Base-by-base conservation (phyloP, 1,140 invertebrate genomes). In the Steinernema feltiae region DNA sequence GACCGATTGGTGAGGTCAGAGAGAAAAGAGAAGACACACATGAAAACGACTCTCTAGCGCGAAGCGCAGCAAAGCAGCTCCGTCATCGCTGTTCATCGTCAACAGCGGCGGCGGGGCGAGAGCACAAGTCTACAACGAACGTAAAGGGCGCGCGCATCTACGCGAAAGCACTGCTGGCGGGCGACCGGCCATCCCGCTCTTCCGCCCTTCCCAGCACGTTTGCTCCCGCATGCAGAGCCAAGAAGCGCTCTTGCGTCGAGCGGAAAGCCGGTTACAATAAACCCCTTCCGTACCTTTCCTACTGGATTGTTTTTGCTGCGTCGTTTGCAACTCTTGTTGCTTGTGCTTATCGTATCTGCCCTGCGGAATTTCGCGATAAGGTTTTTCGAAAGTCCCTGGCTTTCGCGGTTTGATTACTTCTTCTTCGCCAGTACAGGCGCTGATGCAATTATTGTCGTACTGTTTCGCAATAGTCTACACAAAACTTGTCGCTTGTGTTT, bases 21-120 rank as follows among this genome's bases (percentile, higher is more conserved):
- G 53, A 63, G 53, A 63, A 27, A 63, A 63, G 53, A 63, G 53
- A 63, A 63, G 53, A 63, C 53, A 63, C 24, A 63, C 53, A 63
- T 63, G 53, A 63, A 63, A 63, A 63, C 53, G 24, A 63, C 53
- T 17, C 53, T 17, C 12, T 63, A 63, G 53, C 53, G 53, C 24
- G 24, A 63, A 63, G 53, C 53, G 53, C 53, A 63, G 53, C 12
- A 27, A n/a, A 63, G 53, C 53, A 63, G 53, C 53, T 63, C 53
- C 53, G 53, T 63, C 53, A 63, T 63, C 53, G 12, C 24, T n/a
- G 53, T 27, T 15, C 53, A n/a, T 46, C 41, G 41, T 46, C 41
- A n/a, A 12, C 41, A 46, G n/a, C 41, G n/a, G 41, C 41, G n/a
- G 53, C 53, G 35, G 35, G 35, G 18, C 35, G 35, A 41, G 35